Base-by-base conservation (phyloP, 2,888 invertebrate species). In the Ormia ochracea region DNA sequence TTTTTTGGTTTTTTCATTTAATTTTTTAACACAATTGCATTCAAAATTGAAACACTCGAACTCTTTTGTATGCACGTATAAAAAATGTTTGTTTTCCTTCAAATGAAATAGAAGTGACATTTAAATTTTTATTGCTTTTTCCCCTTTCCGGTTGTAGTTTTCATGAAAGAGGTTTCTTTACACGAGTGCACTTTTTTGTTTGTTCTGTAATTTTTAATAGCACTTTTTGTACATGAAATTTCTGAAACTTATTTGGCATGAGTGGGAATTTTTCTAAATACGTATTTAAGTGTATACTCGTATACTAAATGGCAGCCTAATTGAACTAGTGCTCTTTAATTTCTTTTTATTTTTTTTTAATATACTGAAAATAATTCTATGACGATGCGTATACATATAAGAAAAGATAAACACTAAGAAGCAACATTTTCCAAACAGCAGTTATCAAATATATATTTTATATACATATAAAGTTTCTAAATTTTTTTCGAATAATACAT, bases 61-160 rank as follows among this genome's bases (percentile, higher is more conserved):
- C 31, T 21, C 12, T 31, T 28, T 31, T 48, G 43, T 48, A 41
- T 21, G 33, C n/a, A n/a, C n/a, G n/a, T n/a, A n/a, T n/a, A 21
- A 52, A 59, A 28, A 23, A 31, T 21, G 10, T 33, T 14, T 54
- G 4, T 45, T 58, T 21, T 68, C 12, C n/a, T 61, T 36, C 38
- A 52, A 70, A 14, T 21, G 58, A 61, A 59, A 65, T 69, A 70
- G 65, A 66, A 72, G 33, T 72, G 68, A 80, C 68, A 80, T 80
- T 72, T 80, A 76, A 80, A 76, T 80, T 80, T 80, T 76, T 80
- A 80, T 72, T 68, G 72, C 68, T 76, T 80, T 80, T 80, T 76
- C 63, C 45, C 45, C 72, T 80, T n/a, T 80, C 80, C 80, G 76
- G 80, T 76, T 43, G 76, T 65, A 63, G 41, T 61, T 63, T 54